Evolutionary conservation across 2,888 invertebrate species (phyloP).

Genomic region (Mesorhabditis belari): DNA sequence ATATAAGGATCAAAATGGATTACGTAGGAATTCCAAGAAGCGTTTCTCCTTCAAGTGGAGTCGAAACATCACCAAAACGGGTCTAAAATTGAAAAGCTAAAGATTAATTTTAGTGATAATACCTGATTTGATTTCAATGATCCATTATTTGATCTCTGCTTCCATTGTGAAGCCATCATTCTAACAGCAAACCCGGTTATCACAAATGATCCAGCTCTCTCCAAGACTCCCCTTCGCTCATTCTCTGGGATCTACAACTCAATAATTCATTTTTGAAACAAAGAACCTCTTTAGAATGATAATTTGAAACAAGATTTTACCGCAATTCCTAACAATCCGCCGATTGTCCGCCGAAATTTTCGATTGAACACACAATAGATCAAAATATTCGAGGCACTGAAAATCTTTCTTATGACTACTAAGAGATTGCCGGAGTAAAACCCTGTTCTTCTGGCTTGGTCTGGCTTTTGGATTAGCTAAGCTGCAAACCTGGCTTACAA

Average conservation of each 20-base stretch:
- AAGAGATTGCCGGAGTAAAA: too few relatives aligned
- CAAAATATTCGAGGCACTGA: conserved; percentile 49
- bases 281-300: too few relatives aligned
- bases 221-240: neutral
- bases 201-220: neutral
- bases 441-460: conserved; percentile 2
- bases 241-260: too few relatives aligned
- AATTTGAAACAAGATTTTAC: too few relatives aligned
- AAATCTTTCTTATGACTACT: too few relatives aligned
- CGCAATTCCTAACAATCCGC: neutral
- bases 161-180: neutral
- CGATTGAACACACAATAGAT: conserved; percentile 52
- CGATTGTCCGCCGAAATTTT: conserved; percentile 31
- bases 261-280: too few relatives aligned
- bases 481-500: too few relatives aligned
- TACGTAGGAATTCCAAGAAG: neutral
- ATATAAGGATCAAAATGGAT: too few relatives aligned
- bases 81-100: neutral
- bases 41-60: neutral
- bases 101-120: too few relatives aligned
- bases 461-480: too few relatives aligned
- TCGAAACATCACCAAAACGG: neutral
- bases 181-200: neutral
- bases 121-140: neutral
- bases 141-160: neutral